Base-by-base conservation (phyloP, 2,113 vertebrate genomes). In the Onychorhynchus coronatus region DNA sequence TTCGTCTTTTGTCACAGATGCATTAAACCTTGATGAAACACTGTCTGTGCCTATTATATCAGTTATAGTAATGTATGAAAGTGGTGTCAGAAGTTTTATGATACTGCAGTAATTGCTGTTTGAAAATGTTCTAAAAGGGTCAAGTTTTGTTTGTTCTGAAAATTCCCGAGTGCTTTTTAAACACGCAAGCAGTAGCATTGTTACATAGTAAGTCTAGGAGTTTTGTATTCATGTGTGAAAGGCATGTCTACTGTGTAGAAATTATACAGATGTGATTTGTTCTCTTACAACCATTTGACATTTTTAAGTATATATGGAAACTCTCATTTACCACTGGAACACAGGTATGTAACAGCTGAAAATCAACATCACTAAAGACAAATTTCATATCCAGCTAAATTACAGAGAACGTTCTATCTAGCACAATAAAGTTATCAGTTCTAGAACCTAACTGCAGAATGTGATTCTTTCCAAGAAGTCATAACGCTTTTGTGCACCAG, bases 41-140 rank as follows among this genome's bases (percentile, higher is more conserved):
- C 7, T 76, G 14, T 23, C 25, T 50, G 0, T 15, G 21, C 31
- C 24, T 63, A 0, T 22, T 49, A 1, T 6, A 27, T 37, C 25
- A 71, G 72, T 58, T 30, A 39, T 31, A 37, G 1, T 28, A 37
- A 39, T 25, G 6, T 71, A 20, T 44, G 30, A 33, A 71, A 74
- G 15, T n/a, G 19, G 4, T 65, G 22, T 56, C 5, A 14, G 47
- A n/a, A 58, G 12, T 42, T 46, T n/a, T 53, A n/a, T 55, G 44
- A 20, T 79, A 39, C 47, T 71, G 39, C 6, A 28, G 21, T 49
- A 39, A n/a, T 71, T 27, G 15, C 41, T 65, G 23, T 39, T 81
- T 55, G 15, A 49, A 76, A 49, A 8, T 27, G 9, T 35, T 62
- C 12, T 52, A 8, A 15, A 74, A 66, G 3, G 17, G 14, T n/a